Base-by-base conservation (phyloP, 1,140 invertebrate genomes). In the Drosophila funebris region DNA sequence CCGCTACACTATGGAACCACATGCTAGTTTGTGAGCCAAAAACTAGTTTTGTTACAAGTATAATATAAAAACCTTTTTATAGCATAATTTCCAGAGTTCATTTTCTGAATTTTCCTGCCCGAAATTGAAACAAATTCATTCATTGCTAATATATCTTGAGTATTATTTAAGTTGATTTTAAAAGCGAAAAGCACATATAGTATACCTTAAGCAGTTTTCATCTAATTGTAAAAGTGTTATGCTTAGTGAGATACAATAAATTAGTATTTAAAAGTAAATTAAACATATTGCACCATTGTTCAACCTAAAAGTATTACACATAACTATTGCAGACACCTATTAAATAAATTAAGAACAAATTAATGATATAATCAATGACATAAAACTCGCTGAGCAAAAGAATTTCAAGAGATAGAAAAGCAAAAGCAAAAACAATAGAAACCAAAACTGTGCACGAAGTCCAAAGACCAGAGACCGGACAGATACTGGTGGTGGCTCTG, bases 1-100 rank as follows among this genome's bases (percentile, higher is more conserved):
- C 93, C 93, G 93, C 93, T 94, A 94, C 93, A 93, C 92, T 92
- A 83, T 78, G 62, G 78, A 78, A 74, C 79, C 74, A 39, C 31
- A 3, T 78, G 52, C 8, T 0, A 0, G 0, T 0, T 0, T 0
- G 0, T 0, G 0, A 13, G 57, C 73, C 27, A 67, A 85, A 77
- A 46, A 74, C 39, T 48, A 87, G 64, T 87, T 85, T 85, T 77
- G 0, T 71, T 43, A 20, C 16, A 3, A 58, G 2, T 13, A 16
- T 0, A 9, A 14, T 1, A 3, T 43, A 29, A 18, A 11, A 29
- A 29, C n/a, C n/a, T 20, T 9, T 0, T 6, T 1, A 8, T 52
- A 76, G 76, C 53, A 4, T 44, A 44, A 43, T 66, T 84, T 41
- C 2, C 1, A 41, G 73, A 61, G 7, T 29, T 0, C 2, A 29